Evolutionary conservation across 2,113 vertebrate species (phyloP).

Genomic region (Hucho hucho): DNA sequence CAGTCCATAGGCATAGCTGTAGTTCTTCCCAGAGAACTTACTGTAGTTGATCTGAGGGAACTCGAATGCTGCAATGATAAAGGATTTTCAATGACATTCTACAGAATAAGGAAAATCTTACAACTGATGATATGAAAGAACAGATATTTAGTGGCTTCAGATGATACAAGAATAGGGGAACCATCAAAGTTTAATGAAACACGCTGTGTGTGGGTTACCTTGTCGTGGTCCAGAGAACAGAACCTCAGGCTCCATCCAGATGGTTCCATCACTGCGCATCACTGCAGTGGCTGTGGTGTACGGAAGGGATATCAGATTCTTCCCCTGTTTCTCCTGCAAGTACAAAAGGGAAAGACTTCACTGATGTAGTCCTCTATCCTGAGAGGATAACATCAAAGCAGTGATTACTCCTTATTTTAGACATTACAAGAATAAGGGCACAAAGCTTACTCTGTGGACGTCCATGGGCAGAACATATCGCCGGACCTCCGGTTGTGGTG

Average conservation of each 20-base stretch:
- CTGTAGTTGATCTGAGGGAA: conserved; percentile 90
- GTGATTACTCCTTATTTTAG: no score
- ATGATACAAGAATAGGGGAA: neutral
- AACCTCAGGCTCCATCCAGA: conserved; percentile 88
- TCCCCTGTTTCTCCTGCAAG: conserved; percentile 79
- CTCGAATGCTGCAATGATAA: conserved; percentile 77
- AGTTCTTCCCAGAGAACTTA: conserved; percentile 78
- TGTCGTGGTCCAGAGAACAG: conserved; percentile 85
- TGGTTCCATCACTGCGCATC: conserved; percentile 77
- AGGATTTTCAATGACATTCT: neutral
- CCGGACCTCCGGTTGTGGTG: conserved; percentile 85
- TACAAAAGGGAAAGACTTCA: neutral
- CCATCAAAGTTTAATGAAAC: no score
- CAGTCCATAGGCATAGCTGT: conserved; percentile 80
- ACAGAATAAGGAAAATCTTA: neutral
- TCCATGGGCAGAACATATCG: conserved; percentile 83
- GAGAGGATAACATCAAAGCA: no score
- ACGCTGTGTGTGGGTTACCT: conserved; percentile 56
- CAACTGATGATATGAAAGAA: neutral
- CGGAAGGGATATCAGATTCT: conserved; percentile 80
- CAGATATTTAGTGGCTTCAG: neutral
- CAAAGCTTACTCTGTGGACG: conserved; percentile 38
- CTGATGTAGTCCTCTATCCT: neutral
- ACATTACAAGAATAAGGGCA: no score
- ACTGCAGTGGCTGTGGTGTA: conserved; percentile 82